Evolutionary conservation across 2,797 vertebrate genomes (phyloP).

Genomic region (Enteromius treurensis): DNA sequence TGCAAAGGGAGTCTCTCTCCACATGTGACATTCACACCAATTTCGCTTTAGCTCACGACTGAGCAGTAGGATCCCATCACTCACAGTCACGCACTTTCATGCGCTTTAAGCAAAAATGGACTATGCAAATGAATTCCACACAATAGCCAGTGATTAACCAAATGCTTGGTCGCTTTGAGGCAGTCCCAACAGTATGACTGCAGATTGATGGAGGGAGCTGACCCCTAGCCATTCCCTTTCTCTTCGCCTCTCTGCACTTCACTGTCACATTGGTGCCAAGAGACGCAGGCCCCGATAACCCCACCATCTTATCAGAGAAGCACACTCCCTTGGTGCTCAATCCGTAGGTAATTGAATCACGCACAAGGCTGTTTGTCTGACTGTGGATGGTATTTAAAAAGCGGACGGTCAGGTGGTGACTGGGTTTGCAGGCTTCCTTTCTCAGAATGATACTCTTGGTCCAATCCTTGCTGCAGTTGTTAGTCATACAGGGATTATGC

Average conservation of each 20-base stretch:
- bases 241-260: conserved; percentile 14
- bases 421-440: conserved; percentile 28
- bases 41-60: conserved; percentile 8
- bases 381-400: conserved; percentile 46
- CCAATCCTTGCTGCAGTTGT: conserved; percentile 47
- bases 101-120: conserved; percentile 33
- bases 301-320: conserved; percentile 49
- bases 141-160: conserved; percentile 51
- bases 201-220: conserved; percentile 47
- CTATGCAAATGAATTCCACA: conserved; percentile 48
- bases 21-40: conserved; percentile 33
- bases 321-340: conserved; percentile 46
- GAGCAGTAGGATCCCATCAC: conserved; percentile 20
- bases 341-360: conserved; percentile 59
- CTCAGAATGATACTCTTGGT: conserved; percentile 26
- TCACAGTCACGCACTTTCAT: conserved; percentile 37
- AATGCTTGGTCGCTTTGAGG: conserved; percentile 36
- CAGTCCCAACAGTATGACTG: conserved; percentile 47
- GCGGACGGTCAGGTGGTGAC: conserved; percentile 5
- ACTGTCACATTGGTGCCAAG: conserved; percentile 34
- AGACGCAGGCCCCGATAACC: conserved; percentile 48
- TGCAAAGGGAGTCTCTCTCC: conserved; percentile 28
- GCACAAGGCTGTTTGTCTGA: conserved; percentile 48
- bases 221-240: conserved; percentile 24
- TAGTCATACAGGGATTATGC: conserved; percentile 60